Base-by-base conservation (phyloP, 2,888 invertebrate genomes). In the Drosophila hawaiiensis region DNA sequence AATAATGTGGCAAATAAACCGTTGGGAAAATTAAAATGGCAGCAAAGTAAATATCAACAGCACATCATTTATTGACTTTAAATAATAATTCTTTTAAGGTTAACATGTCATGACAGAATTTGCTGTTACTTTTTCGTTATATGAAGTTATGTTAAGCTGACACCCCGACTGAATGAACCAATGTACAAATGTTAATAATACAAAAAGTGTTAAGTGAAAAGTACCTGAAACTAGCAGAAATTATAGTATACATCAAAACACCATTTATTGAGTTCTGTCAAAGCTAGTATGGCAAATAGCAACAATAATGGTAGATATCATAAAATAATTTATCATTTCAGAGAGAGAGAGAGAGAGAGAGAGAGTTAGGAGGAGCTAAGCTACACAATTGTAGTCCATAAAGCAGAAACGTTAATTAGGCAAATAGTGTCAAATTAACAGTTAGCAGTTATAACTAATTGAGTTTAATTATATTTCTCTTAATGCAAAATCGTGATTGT, bases 341-440 rank as follows among this genome's bases (percentile, higher is more conserved):
- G 4, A 39, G 4, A n/a, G 5, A 41, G n/a, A 9, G 31, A 29
- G 7, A 29, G 29, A 29, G 29, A 29, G 31, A 31, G 31, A 41
- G n/a, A 5, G n/a, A 10, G n/a, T 10, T n/a, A 5, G 4, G 0
- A 41, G n/a, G 5, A 41, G n/a, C 10, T 2, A 2, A 29, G n/a
- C 29, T 6, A 22, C 22, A 49, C 16, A 49, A 25, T 49, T 25
- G 25, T 14, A 25, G 2, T 14, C 29, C 9, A 56, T 29, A 3
- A 39, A 39, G 37, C 19, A 22, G 12, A 10, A n/a, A 37, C 10
- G 6, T 7, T 12, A 28, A 39, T 35, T 1, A 7, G 14, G 50
- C 19, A 37, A 28, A 28, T 0, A 55, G 4, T 28, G 19, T 35
- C 5, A 5, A 35, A 16, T 41, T n/a, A 10, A n/a, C 41, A 10